Percentiles rank a stretch among this genome's conserved stretches.
These are phyloP conservation scores for Morpho achilles DNA, from an alignment of 2,888 invertebrate genomes.

Conservation along the genomic window DNA sequence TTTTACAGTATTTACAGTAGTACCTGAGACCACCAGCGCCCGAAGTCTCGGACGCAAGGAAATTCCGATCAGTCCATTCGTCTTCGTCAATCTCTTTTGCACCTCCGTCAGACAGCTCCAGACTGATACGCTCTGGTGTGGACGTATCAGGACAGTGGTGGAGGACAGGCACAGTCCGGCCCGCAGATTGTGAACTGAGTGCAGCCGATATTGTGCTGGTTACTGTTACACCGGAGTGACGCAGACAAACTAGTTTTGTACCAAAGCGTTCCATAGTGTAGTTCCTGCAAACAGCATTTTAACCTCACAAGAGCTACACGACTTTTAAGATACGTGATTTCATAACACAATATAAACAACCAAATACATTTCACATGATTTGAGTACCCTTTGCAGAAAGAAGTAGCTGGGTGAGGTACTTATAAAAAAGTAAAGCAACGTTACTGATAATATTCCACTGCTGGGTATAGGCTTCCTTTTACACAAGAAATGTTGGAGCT, in stretches of 20 bases:
- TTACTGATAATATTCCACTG: not conserved
- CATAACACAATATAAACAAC: too few species aligned
- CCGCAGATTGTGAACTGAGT: constrained; percentile 20
- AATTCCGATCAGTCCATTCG: constrained; percentile 97
- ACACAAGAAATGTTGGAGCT: not conserved
- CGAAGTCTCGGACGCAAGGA: constrained; percentile 86
- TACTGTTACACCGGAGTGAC: constrained; percentile 52
- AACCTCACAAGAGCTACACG: too few species aligned
- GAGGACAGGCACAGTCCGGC: constrained; percentile 13
- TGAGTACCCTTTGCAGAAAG: too few species aligned
- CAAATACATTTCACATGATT: too few species aligned
- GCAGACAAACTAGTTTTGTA: constrained; percentile 56
- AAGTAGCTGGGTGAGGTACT: too few species aligned
- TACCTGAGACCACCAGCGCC: constrained; percentile 64
- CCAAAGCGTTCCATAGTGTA: constrained; percentile 66
- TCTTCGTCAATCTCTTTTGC: constrained; percentile 92
- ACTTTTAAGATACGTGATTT: too few species aligned
- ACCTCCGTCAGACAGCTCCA: constrained; percentile 59
- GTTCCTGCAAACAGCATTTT: constrained; percentile 38
- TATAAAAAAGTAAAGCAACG: not conserved
- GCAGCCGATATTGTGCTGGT: constrained; percentile 36
- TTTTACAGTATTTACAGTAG: not conserved
- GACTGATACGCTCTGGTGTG: constrained; percentile 62
- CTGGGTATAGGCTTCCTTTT: not conserved
- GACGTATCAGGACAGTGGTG: too few species aligned